Base-by-base conservation (phyloP, 2,113 vertebrate genomes). In the Pelecanoides urinatrix region DNA sequence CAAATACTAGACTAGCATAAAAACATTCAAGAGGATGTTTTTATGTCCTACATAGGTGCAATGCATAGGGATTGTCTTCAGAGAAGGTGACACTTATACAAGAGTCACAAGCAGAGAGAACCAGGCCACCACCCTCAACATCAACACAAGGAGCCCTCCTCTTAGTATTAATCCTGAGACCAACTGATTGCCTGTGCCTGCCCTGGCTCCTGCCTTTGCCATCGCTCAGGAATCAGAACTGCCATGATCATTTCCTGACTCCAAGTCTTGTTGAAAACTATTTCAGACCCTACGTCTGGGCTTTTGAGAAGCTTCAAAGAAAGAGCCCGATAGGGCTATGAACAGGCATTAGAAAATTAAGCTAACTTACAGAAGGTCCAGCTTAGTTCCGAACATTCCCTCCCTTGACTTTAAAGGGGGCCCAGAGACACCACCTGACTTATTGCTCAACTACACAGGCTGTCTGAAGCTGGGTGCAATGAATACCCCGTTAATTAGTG, bases 401-500 rank as follows among this genome's bases (percentile, higher is more conserved):
- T 13, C 18, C 40, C 47, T 42, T 30, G 23, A 11, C 59, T 72
- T 34, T 47, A 40, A 45, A 15, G 38, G 49, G 29, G 66, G n/a
- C 45, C n/a, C 88, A 55, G 52, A 45, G 52, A 29, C 61, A 53
- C 4, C 34, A 27, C 9, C 14, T 26, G 42, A 30, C 23, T 26
- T 7, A 4, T 0, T 17, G n/a, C 71, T n/a, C 40, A 20, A 38
- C 76, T 14, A 1, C 22, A 3, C 1, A 0, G 42, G 77, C 40
- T 44, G 38, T 4, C 40, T 27, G 44, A 8, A 47, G 40, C 45
- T 9, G 29, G 38, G 18, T 27, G 62, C 70, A 74, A 10, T 1
- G 4, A 32, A 6, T 2, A 17, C 29, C 70, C 61, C 0, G 0
- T 19, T 20, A 8, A 3, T 72, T 13, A 16, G 38, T 0, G 7